These are phyloP conservation scores for Leptinotarsa undecemlineata DNA, from an alignment of 1,140 invertebrate species.

Conservation along the genomic window DNA sequence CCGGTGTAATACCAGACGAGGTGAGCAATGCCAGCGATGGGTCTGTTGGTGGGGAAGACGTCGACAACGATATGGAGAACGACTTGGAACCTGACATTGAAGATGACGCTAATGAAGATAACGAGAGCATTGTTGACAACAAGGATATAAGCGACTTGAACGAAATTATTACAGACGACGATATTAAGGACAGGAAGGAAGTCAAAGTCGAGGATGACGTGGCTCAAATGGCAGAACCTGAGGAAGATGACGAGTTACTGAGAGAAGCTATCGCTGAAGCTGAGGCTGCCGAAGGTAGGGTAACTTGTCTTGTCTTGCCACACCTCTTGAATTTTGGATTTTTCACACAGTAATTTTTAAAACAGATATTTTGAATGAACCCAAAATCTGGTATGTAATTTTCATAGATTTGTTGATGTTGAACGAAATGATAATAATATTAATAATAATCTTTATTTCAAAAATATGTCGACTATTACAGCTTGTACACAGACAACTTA, in stretches of 20 bases:
- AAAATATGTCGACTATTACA: no score
- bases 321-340: no score
- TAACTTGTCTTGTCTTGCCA: background rate
- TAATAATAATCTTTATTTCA: no score
- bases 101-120: conserved; percentile 6
- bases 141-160: conserved; percentile 3
- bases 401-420: no score
- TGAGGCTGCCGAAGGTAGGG: conserved; percentile 13
- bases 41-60: conserved; percentile 22
- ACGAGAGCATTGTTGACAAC: conserved; percentile 14
- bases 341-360: no score
- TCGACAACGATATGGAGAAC: conserved; percentile 24
- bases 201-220: conserved; percentile 30
- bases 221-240: background rate
- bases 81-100: conserved; percentile 17
- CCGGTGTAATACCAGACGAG: background rate
- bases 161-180: background rate
- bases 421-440: no score
- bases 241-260: conserved; percentile 18
- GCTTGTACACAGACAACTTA: no score
- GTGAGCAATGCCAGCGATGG: conserved; percentile 14
- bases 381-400: no score
- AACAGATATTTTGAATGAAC: no score
- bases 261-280: conserved; percentile 21
- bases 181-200: conserved; percentile 33